Evolutionary conservation across 2,113 vertebrate species (phyloP).

Genomic region (Hippocampus zosterae): DNA sequence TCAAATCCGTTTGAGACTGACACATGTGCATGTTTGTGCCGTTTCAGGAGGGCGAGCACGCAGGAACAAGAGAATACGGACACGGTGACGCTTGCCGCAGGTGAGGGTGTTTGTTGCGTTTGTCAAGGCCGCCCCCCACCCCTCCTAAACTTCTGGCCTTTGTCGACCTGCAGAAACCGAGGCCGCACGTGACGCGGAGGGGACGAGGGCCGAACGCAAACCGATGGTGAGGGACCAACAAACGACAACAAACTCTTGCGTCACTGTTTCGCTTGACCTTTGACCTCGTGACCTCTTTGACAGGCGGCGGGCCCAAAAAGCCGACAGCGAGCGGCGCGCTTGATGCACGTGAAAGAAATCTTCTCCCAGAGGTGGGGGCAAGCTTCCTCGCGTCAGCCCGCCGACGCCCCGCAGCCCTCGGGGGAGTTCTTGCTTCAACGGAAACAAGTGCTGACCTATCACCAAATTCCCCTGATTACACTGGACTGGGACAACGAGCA

Average conservation of each 20-base stretch:
- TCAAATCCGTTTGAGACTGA: background rate
- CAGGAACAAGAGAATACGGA: conserved; percentile 33
- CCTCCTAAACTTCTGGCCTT: background rate
- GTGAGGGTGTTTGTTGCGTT: conserved; percentile 36
- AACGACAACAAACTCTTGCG: background rate
- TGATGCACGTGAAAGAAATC: conserved; percentile 48
- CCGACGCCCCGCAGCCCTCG: conserved; percentile 10
- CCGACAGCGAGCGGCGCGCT: conserved; percentile 35
- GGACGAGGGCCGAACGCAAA: conserved; percentile 34
- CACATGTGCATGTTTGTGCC: background rate
- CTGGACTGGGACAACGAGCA: conserved; percentile 56
- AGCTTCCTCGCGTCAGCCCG: conserved; percentile 9
- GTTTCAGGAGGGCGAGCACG: conserved; percentile 48
- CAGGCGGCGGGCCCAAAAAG: conserved; percentile 64
- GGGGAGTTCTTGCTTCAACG: conserved; percentile 4
- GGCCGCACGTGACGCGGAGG: conserved; percentile 32
- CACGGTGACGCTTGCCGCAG: conserved; percentile 32
- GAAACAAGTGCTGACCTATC: conserved; percentile 55
- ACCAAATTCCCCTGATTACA: conserved; percentile 63
- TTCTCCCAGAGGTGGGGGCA: conserved; percentile 36
- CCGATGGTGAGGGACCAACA: conserved; percentile 55
- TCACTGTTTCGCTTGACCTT: conserved; percentile 21
- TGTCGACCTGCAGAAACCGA: conserved; percentile 42
- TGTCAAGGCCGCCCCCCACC: background rate
- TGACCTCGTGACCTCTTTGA: conserved; percentile 36